A percentile compares a stretch with the other conserved stretches of the same genome.
These are phyloP conservation scores for Norana najaformis DNA, from an alignment of 2,888 invertebrate genomes.

Conservation along the genomic window DNA sequence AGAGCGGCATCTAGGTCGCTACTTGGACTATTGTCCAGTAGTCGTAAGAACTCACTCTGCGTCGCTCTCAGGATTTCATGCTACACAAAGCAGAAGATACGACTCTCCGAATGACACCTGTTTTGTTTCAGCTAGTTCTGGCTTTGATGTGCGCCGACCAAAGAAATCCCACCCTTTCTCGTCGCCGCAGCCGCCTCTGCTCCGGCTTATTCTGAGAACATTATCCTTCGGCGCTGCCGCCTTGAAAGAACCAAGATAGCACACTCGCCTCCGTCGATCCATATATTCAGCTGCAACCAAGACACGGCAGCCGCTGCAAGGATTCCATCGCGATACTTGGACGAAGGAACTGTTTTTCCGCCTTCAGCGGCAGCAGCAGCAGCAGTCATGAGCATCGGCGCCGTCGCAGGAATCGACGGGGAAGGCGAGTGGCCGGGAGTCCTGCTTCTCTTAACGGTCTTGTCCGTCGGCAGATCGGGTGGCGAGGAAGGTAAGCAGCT, in stretches of 20 bases:
- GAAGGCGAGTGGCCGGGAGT: background rate
- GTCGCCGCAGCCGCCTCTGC: background rate
- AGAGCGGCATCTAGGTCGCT: background rate
- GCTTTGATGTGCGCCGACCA: slow-evolving; percentile 19
- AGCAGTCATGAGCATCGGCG: background rate
- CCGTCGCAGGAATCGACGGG: background rate
- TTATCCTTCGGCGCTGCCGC: background rate
- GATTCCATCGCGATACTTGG: background rate
- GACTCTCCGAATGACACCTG: slow-evolving; percentile 15
- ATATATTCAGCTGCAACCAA: background rate
- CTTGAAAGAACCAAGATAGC: slow-evolving; percentile 3
- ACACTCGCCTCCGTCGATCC: background rate
- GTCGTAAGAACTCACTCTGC: background rate
- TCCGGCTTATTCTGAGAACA: background rate
- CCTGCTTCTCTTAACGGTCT: background rate
- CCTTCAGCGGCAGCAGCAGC: background rate
- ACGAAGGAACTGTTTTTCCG: background rate
- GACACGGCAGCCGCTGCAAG: background rate
- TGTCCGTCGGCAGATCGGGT: background rate
- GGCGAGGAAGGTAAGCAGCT: background rate
- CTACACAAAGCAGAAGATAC: slow-evolving; percentile 9
- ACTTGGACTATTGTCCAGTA: background rate
- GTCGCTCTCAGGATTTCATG: background rate
- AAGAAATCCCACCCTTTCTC: background rate
- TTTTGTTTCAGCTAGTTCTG: background rate